Conservation (phyloP, 2,888 invertebrate genomes). For the Heteromyza rotundicornis region DNA sequence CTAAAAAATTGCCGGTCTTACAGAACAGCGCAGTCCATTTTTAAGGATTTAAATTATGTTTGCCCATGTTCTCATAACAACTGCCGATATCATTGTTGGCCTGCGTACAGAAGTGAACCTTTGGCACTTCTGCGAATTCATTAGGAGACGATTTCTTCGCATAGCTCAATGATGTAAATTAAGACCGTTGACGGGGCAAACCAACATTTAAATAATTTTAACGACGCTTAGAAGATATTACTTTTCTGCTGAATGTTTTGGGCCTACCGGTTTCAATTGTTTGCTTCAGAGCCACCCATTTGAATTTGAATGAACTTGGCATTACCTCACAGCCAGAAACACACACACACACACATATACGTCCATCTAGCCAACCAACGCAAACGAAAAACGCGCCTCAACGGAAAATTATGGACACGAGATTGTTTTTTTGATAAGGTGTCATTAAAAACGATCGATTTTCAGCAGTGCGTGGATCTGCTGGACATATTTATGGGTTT, state of each 20-base stretch:
- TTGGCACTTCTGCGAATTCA: conserved; percentile 26
- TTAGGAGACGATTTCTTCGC: too few species aligned
- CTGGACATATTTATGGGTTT: conserved; percentile 43
- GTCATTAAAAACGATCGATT: conserved; percentile 51
- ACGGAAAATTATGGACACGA: conserved; percentile 45
- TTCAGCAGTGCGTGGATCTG: conserved; percentile 43
- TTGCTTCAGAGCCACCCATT: too few species aligned
- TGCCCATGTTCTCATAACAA: conserved; percentile 30
- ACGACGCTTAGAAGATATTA: too few species aligned
- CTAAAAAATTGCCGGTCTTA: background rate
- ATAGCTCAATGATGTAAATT: too few species aligned
- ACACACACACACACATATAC: too few species aligned
- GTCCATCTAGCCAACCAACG: conserved; percentile 21
- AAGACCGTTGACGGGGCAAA: too few species aligned
- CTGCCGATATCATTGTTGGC: background rate
- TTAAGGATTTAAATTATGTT: conserved; percentile 38
- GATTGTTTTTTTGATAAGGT: conserved; percentile 48
- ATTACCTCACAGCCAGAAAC: background rate
- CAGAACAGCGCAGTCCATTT: conserved; percentile 10
- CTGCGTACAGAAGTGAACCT: conserved; percentile 12
- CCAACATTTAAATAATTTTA: too few species aligned
- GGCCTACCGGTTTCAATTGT: too few species aligned
- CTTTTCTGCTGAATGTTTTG: background rate
- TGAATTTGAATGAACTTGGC: background rate
- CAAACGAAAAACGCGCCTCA: conserved; percentile 1